Conservation (phyloP, 2,797 vertebrate species). For the Anguilla obscura region DNA sequence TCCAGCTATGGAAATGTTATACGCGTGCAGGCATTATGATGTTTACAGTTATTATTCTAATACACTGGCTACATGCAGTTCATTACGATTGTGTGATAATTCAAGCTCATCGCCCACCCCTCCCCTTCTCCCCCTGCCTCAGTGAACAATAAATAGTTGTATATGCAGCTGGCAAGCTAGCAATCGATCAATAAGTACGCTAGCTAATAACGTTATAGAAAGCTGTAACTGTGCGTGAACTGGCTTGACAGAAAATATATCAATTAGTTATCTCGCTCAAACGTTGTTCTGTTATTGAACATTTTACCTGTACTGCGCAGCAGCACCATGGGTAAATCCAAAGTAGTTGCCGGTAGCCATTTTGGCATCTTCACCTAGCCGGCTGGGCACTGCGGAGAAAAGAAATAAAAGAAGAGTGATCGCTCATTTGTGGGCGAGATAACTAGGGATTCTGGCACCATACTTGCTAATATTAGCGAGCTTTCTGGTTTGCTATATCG, state of each 20-base stretch:
- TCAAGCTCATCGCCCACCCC: conserved; percentile 1
- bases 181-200: background rate
- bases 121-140: conserved; percentile 60
- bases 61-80: no score
- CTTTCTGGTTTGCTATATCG: conserved; percentile 26
- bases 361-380: conserved; percentile 99
- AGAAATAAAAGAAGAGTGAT: conserved; percentile 55
- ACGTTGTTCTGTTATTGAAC: background rate
- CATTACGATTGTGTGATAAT: background rate
- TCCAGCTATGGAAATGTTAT: background rate
- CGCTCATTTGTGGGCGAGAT: conserved; percentile 51
- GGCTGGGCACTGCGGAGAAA: conserved; percentile 91
- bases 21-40: background rate
- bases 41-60: no score
- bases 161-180: conserved; percentile 26
- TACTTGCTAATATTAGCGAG: conserved; percentile 34
- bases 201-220: background rate
- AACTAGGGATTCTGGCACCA: conserved; percentile 29
- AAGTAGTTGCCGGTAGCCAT: conserved; percentile 99
- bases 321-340: conserved; percentile 96
- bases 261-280: background rate
- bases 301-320: conserved; percentile 88
- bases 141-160: background rate
- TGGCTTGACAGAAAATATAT: background rate
- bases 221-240: background rate